Base-by-base conservation (phyloP, 2,888 invertebrate species). In the Poecilus cupreus region DNA sequence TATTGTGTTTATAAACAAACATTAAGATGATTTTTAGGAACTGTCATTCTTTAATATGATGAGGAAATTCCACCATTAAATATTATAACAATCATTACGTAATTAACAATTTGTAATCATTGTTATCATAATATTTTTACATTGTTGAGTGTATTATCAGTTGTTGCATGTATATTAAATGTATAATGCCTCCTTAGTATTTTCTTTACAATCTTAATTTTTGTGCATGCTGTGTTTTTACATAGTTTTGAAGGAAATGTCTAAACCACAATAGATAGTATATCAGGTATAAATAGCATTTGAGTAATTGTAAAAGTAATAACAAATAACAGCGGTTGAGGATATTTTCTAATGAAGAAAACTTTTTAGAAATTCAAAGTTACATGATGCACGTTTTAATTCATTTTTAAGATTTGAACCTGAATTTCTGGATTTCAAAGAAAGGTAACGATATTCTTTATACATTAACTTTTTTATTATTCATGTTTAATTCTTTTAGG, bases 371-470 rank as follows among this genome's bases (percentile, higher is more conserved):
- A 82, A 13, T 74, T 18, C 81, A 75, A 81, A 81, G 18, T 22
- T 81, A 60, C 81, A 81, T 64, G 81, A 81, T 75, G 81, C 75
- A 24, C 74, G 74, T 26, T 39, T 75, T 82, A 88, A 89, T 85
- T 87, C 90, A 83, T 88, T 90, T 83, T 88, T 92, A 84, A 90
- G 90, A 86, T 93, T 94, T 88, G 92, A 93, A 87, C 94, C 94
- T 84, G 91, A 92, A 85, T 89, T 92, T 87, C 90, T 94, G 86
- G 93, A 94, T 89, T 94, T 94, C 89, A 92, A 92, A 88, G 91
- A 93, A 88, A 93, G 93, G 94, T 93, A 88, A 88, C 4, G 82
- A 78, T 77, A 43, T 16, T 76, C 13, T 32, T 32, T 54, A 13
- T 13, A 26, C n/a, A 46, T 77, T 76, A 43, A 54, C 68, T 74